Evolutionary conservation across 2,888 invertebrate genomes (phyloP), one percentile per base, ranked within the genome.

Genomic region (Diplolepis rosae): DNA sequence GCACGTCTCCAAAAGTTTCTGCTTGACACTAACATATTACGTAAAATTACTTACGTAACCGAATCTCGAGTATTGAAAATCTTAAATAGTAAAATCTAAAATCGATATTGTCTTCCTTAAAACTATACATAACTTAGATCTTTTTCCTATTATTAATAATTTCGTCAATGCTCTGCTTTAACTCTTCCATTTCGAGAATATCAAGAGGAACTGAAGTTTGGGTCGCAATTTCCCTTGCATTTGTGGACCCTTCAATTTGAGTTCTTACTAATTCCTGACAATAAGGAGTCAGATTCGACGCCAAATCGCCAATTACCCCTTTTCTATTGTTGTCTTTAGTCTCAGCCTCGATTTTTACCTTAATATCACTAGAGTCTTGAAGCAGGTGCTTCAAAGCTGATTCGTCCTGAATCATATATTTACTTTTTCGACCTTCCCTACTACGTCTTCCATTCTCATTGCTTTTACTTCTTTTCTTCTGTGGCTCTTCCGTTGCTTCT

Each of bases 131-230:
- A 13, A 24, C 0, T 61, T 24, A 61, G 27, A 9, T 2, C 35
- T 61, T 61, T 13, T 39, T 61, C 24, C 87, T 80, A 70, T 82
- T 88, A 68, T 86, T 88, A 27, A 88, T 87, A 56, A 88, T 85
- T 65, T 88, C 88, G 52, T 88, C 87, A 72, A 88, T 88, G 70
- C 85, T 88, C 68, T 88, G 85, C 69, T 87, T 87, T n/a, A 88
- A 77, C 68, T 85, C 88, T 54, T 88, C 88, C 87, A 88, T 87
- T 73, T 89, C 88, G 22, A 88, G 73, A 69, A 88, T 84, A 69
- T 88, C 88, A 28, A 89, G 79, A 0, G 88, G 87, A 9, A 88
- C 70, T 0, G 87, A 87, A 1, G 89, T 88, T 75, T 88, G 88
- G 11, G 89, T 89, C 0, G 88, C 85, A 70, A 88, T 88, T 82